Evolutionary conservation across 2,888 invertebrate genomes (phyloP).

Genomic region (Sminthurinus aureus): DNA sequence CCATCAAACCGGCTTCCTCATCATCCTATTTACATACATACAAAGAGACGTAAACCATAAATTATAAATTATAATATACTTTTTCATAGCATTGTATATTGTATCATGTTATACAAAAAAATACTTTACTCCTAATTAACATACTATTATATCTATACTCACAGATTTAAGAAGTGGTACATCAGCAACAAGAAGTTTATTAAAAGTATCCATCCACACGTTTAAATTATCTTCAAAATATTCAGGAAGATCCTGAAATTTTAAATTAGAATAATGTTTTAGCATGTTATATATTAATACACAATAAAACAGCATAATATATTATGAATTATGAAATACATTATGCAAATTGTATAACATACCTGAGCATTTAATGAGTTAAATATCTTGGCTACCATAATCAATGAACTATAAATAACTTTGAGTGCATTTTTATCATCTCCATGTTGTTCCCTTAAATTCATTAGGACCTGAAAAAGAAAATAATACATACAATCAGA

Average conservation of each 20-base stretch:
- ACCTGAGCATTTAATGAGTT: conserved; percentile 95
- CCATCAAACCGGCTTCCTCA: conserved; percentile 86
- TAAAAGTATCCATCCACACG: conserved; percentile 92
- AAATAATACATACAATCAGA: background rate
- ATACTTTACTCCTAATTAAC: too few species aligned
- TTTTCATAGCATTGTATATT: background rate
- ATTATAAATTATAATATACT: background rate
- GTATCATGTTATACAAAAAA: background rate
- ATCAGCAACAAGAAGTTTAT: conserved; percentile 79
- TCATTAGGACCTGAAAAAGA: conserved; percentile 78
- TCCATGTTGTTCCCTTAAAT: conserved; percentile 78
- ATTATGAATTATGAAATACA: background rate
- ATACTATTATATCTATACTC: conserved; percentile 17
- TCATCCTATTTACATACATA: conserved; percentile 66
- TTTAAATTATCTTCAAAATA: conserved; percentile 98
- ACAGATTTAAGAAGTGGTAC: conserved; percentile 67
- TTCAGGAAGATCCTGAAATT: conserved; percentile 85
- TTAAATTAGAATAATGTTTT: background rate
- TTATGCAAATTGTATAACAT: too few species aligned
- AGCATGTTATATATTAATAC: background rate
- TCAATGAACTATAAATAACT: conserved; percentile 87
- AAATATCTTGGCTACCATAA: conserved; percentile 92
- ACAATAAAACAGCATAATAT: background rate
- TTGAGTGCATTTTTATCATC: conserved; percentile 81
- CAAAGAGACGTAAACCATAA: background rate